Evolutionary conservation across 30 jellyfish, hydroid and myxozoan species (phyloP).

Genomic region (Aurelia sp.): DNA sequence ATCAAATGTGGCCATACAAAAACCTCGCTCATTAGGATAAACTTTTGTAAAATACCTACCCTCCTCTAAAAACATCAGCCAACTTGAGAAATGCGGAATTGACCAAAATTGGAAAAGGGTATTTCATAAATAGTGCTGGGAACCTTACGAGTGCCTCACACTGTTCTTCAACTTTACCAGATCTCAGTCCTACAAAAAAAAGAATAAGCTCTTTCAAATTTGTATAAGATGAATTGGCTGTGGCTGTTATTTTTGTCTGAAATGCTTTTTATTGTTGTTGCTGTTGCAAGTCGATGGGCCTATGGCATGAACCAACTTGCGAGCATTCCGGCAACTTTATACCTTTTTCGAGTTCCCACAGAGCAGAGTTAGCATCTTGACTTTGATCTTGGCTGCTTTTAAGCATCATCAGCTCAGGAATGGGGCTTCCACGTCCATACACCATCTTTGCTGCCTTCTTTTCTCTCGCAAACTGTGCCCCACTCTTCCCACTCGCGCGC

Average conservation of each 20-base stretch:
- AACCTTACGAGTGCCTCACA: constrained; percentile 97
- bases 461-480: too few species aligned
- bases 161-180: constrained; percentile 94
- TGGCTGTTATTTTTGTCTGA: not conserved
- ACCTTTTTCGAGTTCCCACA: constrained; percentile 97
- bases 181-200: constrained; percentile 81
- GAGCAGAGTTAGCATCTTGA: constrained; percentile 93
- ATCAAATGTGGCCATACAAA: too few species aligned
- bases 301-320: too few species aligned
- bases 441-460: constrained; percentile 32
- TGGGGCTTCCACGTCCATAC: constrained; percentile 66
- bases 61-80: constrained; percentile 97
- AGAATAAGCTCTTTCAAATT: too few species aligned
- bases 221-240: too few species aligned
- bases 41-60: constrained; percentile 53
- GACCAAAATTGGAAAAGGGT: constrained; percentile 96
- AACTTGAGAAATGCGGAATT: constrained; percentile 96
- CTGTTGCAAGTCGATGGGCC: not conserved
- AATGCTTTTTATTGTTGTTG: not conserved
- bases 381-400: constrained; percentile 67
- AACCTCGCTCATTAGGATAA: too few species aligned
- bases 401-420: constrained; percentile 61
- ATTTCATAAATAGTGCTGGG: constrained; percentile 87
- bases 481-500: too few species aligned
- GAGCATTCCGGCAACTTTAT: not conserved